A percentile compares a stretch with the other conserved stretches of the same genome.
These are phyloP conservation scores for Masticophis lateralis DNA, from an alignment of 2,797 vertebrate species.

Conservation along the genomic window DNA sequence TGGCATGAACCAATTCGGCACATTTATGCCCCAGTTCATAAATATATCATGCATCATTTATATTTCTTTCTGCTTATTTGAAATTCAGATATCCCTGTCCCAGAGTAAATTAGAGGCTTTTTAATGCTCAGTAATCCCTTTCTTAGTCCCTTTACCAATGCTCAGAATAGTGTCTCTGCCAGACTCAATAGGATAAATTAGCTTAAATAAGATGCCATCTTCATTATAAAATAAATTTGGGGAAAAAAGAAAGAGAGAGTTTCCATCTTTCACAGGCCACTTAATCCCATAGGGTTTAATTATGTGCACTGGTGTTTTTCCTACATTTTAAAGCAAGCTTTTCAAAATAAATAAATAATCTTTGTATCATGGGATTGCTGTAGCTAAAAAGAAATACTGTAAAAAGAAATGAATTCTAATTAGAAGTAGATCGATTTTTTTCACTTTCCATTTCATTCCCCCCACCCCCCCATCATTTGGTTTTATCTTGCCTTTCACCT, in stretches of 20 bases:
- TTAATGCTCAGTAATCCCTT: slow-evolving; percentile 27
- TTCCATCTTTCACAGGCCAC: slow-evolving; percentile 1
- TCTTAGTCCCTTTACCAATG: slow-evolving; percentile 11
- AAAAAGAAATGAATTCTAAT: accelerated
- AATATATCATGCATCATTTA: slow-evolving; percentile 51
- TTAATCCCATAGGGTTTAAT: slow-evolving; percentile 7
- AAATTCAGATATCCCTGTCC: slow-evolving; percentile 34
- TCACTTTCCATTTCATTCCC: neutral
- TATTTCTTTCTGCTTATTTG: slow-evolving; percentile 35
- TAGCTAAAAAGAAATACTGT: neutral
- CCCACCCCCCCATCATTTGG: no score
- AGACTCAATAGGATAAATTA: slow-evolving; percentile 23
- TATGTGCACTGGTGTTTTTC: neutral
- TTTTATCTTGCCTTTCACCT: neutral
- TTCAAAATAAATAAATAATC: neutral
- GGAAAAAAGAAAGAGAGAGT: neutral
- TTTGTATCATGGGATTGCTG: neutral
- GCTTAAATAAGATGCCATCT: slow-evolving; percentile 12
- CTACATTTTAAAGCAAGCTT: neutral
- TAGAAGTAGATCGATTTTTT: neutral
- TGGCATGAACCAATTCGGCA: slow-evolving; percentile 38
- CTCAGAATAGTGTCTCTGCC: slow-evolving; percentile 15
- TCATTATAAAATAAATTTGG: neutral
- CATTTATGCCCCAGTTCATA: slow-evolving; percentile 54
- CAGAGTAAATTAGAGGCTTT: slow-evolving; percentile 43